Conservation (phyloP, 2,797 vertebrate species). For the Tenualosa ilisha region DNA sequence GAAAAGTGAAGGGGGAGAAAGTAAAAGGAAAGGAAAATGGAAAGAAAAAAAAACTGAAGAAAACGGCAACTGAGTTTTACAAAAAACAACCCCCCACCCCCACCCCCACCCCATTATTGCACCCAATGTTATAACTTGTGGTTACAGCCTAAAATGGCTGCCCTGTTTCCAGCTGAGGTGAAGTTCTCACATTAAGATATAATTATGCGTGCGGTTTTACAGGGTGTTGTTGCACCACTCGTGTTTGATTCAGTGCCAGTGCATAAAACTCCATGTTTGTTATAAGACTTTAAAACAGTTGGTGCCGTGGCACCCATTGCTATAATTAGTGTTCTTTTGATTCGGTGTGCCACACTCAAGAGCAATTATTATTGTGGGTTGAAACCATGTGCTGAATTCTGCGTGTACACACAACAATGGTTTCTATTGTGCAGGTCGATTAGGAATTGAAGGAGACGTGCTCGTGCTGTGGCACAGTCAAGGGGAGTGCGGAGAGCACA, state of each 20-base stretch:
- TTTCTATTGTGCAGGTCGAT: slow-evolving; percentile 52
- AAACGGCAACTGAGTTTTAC: slow-evolving; percentile 40
- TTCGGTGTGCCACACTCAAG: slow-evolving; percentile 35
- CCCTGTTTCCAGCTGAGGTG: slow-evolving; percentile 43
- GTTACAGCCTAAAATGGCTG: slow-evolving; percentile 42
- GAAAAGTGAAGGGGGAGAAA: slow-evolving; percentile 30
- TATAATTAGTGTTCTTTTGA: slow-evolving; percentile 58
- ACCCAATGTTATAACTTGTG: slow-evolving; percentile 41
- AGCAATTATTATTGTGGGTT: neutral
- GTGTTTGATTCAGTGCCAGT: slow-evolving; percentile 52
- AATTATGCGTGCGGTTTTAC: slow-evolving; percentile 37
- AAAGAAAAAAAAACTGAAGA: neutral
- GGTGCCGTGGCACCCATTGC: slow-evolving; percentile 42
- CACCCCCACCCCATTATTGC: neutral
- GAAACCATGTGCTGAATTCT: neutral
- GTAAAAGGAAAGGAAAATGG: neutral
- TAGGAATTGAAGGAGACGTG: slow-evolving; percentile 57
- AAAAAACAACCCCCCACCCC: slow-evolving; percentile 41
- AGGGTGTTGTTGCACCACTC: slow-evolving; percentile 42
- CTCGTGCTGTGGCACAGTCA: slow-evolving; percentile 27
- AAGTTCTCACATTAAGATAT: slow-evolving; percentile 34
- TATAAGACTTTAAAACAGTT: slow-evolving; percentile 60
- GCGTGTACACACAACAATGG: slow-evolving; percentile 40
- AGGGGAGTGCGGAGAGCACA: neutral
- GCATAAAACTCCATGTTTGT: slow-evolving; percentile 58